Evolutionary conservation across 30 jellyfish, hydroid and myxozoan species (phyloP).

Genomic region (Phacellophora camtschatica): DNA sequence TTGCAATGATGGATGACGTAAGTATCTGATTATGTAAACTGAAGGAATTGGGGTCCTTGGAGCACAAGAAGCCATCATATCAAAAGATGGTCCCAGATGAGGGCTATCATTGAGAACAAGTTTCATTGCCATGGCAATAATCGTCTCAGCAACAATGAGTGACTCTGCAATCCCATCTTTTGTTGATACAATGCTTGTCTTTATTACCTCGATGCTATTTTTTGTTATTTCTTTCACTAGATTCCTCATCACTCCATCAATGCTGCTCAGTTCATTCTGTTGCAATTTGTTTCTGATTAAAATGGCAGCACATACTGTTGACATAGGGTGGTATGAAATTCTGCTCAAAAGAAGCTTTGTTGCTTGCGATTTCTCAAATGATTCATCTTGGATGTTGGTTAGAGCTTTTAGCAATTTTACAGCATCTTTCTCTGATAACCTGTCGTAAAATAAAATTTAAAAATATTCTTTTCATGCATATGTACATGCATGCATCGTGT

Average conservation of each 20-base stretch:
- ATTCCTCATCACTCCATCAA: conserved; percentile 70
- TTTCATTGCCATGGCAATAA: conserved; percentile 83
- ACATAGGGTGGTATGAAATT: conserved; percentile 67
- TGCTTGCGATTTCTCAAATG: conserved; percentile 35
- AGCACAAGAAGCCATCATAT: conserved; percentile 72
- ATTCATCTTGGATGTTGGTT: conserved; percentile 56
- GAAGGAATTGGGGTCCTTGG: conserved; percentile 87
- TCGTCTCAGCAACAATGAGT: conserved; percentile 71
- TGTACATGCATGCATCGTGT: too few relatives aligned
- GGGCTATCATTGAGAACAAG: conserved; percentile 16
- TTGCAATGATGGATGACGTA: conserved; percentile 62
- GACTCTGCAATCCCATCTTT: conserved; percentile 49
- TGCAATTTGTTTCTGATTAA: conserved; percentile 51
- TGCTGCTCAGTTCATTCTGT: conserved; percentile 52
- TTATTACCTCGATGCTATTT: conserved; percentile 17
- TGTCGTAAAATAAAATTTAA: not conserved
- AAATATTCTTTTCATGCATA: too few relatives aligned
- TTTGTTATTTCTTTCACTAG: conserved; percentile 41
- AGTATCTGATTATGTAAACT: conserved; percentile 42
- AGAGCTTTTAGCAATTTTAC: conserved; percentile 51
- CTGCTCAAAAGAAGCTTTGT: conserved; percentile 20
- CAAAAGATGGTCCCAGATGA: conserved; percentile 71
- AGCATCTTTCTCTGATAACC: conserved; percentile 72
- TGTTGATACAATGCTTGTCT: conserved; percentile 10
- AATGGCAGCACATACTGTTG: conserved; percentile 73